Conservation (phyloP, 2,113 vertebrate genomes). For the Ammospiza nelsoni region DNA sequence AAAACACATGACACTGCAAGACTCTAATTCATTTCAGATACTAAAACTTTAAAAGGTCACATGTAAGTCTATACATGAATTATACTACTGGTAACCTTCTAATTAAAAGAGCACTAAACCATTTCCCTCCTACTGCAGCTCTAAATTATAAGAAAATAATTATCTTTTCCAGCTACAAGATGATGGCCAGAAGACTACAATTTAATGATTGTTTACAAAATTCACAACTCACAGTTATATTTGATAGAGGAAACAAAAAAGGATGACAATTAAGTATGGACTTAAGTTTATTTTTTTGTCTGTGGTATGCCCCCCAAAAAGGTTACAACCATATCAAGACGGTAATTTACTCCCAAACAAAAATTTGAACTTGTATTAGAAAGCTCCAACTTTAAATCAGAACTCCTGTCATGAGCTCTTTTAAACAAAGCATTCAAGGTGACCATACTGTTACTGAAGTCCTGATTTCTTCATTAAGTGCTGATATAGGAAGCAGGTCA, state of each 20-base stretch:
- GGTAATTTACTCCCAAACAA: neutral
- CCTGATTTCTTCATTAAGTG: neutral
- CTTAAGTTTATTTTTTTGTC: neutral
- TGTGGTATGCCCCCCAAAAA: neutral
- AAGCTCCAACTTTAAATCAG: neutral
- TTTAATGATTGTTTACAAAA: neutral
- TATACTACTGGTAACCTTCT: neutral
- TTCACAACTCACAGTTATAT: neutral
- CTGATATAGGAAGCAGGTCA: neutral
- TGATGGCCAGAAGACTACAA: neutral
- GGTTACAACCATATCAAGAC: neutral
- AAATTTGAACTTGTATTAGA: neutral
- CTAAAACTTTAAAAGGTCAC: slow-evolving; percentile 4
- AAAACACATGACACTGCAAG: neutral
- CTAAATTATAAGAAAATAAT: neutral
- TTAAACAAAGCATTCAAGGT: neutral
- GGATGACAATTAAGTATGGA: neutral
- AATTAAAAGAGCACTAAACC: neutral
- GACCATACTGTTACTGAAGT: neutral
- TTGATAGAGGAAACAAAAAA: neutral
- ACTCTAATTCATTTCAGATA: neutral
- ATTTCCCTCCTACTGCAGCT: neutral
- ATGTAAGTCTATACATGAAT: neutral
- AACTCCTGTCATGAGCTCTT: neutral
- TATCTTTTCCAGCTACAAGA: neutral